phyloP scores from a whole-genome alignment of 1,140 invertebrate species.

The Hycleus phaleratus region DNA sequence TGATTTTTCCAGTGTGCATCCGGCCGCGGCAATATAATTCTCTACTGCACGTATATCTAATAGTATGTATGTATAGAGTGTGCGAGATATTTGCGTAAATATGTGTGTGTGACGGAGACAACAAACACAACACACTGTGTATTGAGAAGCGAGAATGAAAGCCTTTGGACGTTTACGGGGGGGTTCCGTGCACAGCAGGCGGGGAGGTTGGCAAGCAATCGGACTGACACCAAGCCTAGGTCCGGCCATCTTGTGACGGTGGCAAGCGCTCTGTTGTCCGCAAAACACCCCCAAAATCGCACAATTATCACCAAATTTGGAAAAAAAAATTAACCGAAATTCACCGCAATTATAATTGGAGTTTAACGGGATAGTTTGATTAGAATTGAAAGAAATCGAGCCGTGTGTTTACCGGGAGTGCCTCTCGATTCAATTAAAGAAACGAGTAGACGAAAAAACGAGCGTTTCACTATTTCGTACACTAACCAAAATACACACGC shows the following conservation, averaged over 20 bases:
- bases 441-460: too few species aligned
- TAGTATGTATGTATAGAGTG: too few species aligned
- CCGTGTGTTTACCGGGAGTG: too few species aligned
- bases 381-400: too few species aligned
- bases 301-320: slow-evolving; percentile 9
- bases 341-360: too few species aligned
- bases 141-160: slow-evolving; percentile 38
- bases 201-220: slow-evolving; percentile 40
- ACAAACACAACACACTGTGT: not conserved
- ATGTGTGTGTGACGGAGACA: slow-evolving; percentile 33
- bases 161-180: slow-evolving; percentile 37
- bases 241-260: slow-evolving; percentile 42
- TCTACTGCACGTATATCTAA: slow-evolving; percentile 29
- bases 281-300: slow-evolving; percentile 35
- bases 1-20: slow-evolving; percentile 40
- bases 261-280: slow-evolving; percentile 32
- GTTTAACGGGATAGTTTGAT: too few species aligned
- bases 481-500: too few species aligned
- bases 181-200: slow-evolving; percentile 38
- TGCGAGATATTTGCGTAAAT: too few species aligned
- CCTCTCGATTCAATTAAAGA: too few species aligned
- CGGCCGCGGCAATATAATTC: slow-evolving; percentile 33
- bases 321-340: too few species aligned
- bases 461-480: too few species aligned
- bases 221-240: slow-evolving; percentile 43